These are phyloP conservation scores for Plodia interpunctella DNA, from an alignment of 1,140 invertebrate genomes.

Conservation along the genomic window DNA sequence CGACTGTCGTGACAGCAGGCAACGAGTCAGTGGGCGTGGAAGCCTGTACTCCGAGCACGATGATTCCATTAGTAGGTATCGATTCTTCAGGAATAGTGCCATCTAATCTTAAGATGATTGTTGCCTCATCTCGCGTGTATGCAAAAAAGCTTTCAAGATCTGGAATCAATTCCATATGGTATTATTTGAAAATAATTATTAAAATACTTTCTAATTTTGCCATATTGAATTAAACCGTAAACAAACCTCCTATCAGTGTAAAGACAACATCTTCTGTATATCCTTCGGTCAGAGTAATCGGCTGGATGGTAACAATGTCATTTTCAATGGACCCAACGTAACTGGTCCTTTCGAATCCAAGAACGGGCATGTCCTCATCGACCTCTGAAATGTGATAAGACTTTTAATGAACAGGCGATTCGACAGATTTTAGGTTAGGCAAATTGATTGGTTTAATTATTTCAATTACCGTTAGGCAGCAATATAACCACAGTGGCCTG, in stretches of 20 bases:
- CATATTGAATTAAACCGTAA: too few species aligned
- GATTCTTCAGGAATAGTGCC: conserved; percentile 22
- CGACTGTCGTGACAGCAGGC: conserved; percentile 26
- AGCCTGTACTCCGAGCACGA: conserved; percentile 32
- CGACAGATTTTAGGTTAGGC: not conserved
- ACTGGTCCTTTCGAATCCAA: conserved; percentile 20
- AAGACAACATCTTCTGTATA: conserved; percentile 13
- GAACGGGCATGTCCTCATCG: not conserved
- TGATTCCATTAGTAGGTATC: conserved; percentile 26
- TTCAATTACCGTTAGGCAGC: conserved; percentile 14
- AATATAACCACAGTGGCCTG: conserved; percentile 17
- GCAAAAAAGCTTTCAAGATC: conserved; percentile 21
- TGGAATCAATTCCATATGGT: too few species aligned
- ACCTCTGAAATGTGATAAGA: conserved; percentile 11
- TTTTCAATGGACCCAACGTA: conserved; percentile 21
- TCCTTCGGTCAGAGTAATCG: conserved; percentile 15
- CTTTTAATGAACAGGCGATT: not conserved
- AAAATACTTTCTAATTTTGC: too few species aligned
- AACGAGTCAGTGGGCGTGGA: conserved; percentile 19
- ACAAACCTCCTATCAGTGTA: conserved; percentile 17
- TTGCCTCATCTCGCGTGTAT: conserved; percentile 9
- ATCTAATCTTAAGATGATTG: conserved; percentile 17
- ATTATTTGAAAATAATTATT: too few species aligned
- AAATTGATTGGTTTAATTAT: not conserved
- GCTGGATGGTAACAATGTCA: conserved; percentile 3